phyloP scores from a whole-genome alignment of 2,113 vertebrate genomes.

The Scopus umbretta region DNA sequence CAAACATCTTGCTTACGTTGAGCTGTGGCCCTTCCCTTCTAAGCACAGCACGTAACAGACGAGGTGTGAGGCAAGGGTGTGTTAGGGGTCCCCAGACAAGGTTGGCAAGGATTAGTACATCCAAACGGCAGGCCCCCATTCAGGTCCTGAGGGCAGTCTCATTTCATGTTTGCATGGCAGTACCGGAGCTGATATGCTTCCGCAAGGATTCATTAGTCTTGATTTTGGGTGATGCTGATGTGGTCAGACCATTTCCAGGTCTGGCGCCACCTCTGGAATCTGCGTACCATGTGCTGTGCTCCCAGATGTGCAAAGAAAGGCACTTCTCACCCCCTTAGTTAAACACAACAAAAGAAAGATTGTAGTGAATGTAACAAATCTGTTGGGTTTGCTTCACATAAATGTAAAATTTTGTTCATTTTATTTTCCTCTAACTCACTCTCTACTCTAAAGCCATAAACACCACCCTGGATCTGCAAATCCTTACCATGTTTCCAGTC shows the following conservation, averaged over 20 bases:
- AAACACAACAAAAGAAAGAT: background rate
- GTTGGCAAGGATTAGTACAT: background rate
- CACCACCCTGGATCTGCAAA: background rate
- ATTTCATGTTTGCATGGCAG: background rate
- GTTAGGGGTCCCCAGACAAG: background rate
- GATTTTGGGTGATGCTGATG: background rate
- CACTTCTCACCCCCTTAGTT: background rate
- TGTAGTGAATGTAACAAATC: background rate
- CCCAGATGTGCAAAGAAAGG: background rate
- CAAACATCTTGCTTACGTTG: background rate
- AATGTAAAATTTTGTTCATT: background rate
- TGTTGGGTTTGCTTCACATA: background rate
- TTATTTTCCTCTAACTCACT: background rate
- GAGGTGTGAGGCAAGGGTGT: background rate
- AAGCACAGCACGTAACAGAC: background rate
- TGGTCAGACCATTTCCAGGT: background rate
- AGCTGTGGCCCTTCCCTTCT: background rate
- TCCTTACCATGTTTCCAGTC: background rate
- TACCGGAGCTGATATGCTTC: background rate
- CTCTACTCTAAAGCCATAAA: background rate
- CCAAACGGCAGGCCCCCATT: background rate
- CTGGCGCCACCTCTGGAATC: background rate
- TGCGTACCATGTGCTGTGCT: background rate
- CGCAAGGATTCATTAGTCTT: background rate
- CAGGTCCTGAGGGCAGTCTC: background rate